Percentiles rank a stretch among this genome's conserved stretches.
phyloP scores from a whole-genome alignment of 2,113 vertebrate species.

The Malurus alboscapulatus region DNA sequence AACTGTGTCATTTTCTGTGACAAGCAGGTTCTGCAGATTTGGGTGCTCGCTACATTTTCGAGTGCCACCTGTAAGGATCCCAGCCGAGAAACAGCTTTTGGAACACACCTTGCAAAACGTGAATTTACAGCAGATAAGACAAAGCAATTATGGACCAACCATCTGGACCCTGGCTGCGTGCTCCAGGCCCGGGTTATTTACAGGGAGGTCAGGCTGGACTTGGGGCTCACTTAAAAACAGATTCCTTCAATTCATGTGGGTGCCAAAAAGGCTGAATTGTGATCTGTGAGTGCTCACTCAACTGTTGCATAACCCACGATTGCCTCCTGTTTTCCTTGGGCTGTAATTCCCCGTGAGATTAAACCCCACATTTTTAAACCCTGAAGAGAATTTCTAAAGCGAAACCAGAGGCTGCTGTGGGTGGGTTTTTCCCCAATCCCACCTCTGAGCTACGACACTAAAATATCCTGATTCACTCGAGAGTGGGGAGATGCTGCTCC shows the following conservation, averaged over 20 bases:
- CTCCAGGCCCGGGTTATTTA: not conserved
- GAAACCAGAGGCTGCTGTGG: not conserved
- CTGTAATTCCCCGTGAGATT: not conserved
- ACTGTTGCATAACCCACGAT: not conserved
- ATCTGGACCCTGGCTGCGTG: not conserved
- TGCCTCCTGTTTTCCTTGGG: not conserved
- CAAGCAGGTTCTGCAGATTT: conserved; percentile 56
- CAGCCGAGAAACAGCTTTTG: conserved; percentile 20
- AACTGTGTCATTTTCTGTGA: conserved; percentile 67
- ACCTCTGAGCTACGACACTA: not conserved
- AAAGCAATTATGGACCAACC: not conserved
- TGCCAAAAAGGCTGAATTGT: not conserved
- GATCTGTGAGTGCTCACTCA: not conserved
- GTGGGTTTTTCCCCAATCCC: not conserved
- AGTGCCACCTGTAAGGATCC: conserved; percentile 59
- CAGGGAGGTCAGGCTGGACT: not conserved
- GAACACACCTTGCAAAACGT: conserved; percentile 42
- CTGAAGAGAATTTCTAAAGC: not conserved
- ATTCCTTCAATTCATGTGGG: not conserved
- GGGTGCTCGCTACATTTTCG: conserved; percentile 48
- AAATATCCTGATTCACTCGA: not conserved
- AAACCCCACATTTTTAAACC: not conserved
- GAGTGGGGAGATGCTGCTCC: not conserved
- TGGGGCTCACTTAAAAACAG: not conserved
- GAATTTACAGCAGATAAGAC: not conserved